phyloP scores from a whole-genome alignment of 2,888 invertebrate genomes.

The Hirtodrosophila duncani region DNA sequence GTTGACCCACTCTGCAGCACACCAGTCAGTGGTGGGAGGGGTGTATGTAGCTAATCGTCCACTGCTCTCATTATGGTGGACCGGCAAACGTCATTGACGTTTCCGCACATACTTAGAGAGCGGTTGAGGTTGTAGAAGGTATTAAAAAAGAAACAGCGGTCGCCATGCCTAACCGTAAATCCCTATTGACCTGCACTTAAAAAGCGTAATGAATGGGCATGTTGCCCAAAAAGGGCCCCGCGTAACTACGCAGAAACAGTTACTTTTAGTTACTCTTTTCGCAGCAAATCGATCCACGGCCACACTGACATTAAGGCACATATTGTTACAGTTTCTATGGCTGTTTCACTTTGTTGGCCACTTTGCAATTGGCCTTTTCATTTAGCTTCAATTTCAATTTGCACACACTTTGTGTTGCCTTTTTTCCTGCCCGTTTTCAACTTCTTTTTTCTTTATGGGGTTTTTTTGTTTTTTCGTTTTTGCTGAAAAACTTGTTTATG shows the following conservation, averaged over 20 bases:
- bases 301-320: conserved; percentile 9
- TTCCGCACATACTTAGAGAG: conserved; percentile 60
- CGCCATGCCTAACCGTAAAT: conserved; percentile 57
- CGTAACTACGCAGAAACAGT: too few species aligned
- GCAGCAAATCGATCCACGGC: too few species aligned
- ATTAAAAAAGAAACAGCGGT: conserved; percentile 26
- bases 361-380: conserved; percentile 65
- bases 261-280: too few species aligned
- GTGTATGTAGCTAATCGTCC: conserved; percentile 3
- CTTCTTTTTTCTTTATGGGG: conserved; percentile 39
- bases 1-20: conserved; percentile 48
- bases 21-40: not conserved
- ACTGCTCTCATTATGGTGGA: conserved; percentile 7
- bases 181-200: conserved; percentile 59
- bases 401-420: conserved; percentile 35
- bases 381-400: conserved; percentile 58
- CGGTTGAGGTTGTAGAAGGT: too few species aligned
- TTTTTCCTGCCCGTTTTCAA: conserved; percentile 46
- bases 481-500: conserved; percentile 62
- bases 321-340: conserved; percentile 15
- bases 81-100: conserved; percentile 16
- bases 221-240: conserved; percentile 22
- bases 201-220: conserved; percentile 33
- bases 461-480: conserved; percentile 25
- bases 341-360: conserved; percentile 2